Evolutionary conservation across 2,113 vertebrate genomes (phyloP), one percentile per base, ranked within the genome.

Genomic region (Rhea americana): DNA sequence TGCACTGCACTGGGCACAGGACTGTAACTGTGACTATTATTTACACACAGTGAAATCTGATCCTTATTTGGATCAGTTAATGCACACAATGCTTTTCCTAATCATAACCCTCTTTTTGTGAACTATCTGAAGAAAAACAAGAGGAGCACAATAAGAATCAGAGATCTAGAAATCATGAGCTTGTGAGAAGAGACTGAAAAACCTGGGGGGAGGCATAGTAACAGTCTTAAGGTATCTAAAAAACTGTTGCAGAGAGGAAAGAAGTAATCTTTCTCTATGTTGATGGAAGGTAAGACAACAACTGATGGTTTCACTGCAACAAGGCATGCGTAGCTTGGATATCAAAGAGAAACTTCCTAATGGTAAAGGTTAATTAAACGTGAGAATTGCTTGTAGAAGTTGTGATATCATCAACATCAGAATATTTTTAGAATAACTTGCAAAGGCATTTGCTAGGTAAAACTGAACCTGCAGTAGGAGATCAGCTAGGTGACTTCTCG

Each of bases 101-200:
- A 24, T 58, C 35, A 32, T 39, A 91, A 35, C 35, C 35, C 47
- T 25, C 32, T 37, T 47, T 58, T n/a, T 39, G 39, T 83, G 90
- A 55, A 26, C 21, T 56, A 76, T 8, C 16, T 71, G 25, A 45
- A 56, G 51, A 67, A 75, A 48, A 22, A 2, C 28, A 74, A 84
- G 28, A 79, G 15, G 39, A 80, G 22, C 53, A 39, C 73, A 56
- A 21, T 94, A 67, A 61, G 62, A 61, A 71, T 61, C 10, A 1
- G 51, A 75, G 74, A 19, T 55, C 25, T 51, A 72, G 45, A 76
- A 87, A 67, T 58, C 51, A 58, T 12, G 28, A 62, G 24, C 59
- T 90, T 73, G 48, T 58, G 63, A 76, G 35, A 84, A 67, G 17
- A 72, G 28, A 30, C 21, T 67, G 28, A 71, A 94, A 84, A 75